These are phyloP conservation scores for Malacosoma neustria DNA, from an alignment of 2,888 invertebrate species.

Conservation along the genomic window DNA sequence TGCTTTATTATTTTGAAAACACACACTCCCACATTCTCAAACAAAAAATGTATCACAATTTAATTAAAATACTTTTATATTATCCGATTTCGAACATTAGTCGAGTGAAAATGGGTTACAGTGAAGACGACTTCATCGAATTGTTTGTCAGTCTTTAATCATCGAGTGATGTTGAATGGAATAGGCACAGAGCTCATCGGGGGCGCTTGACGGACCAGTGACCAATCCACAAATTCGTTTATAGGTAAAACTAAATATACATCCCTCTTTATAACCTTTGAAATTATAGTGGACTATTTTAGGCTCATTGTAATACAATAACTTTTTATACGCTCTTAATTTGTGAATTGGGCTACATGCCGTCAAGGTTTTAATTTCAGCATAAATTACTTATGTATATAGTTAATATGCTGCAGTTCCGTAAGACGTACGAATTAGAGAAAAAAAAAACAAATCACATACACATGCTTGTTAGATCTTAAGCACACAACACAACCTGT, in stretches of 20 bases:
- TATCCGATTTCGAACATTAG: slow-evolving; percentile 31
- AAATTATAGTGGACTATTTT: too few relatives aligned
- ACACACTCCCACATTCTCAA: slow-evolving; percentile 51
- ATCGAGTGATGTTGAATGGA: slow-evolving; percentile 37
- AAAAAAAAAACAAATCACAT: slow-evolving; percentile 50
- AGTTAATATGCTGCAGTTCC: too few relatives aligned
- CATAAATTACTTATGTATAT: slow-evolving; percentile 74
- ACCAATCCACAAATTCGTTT: too few relatives aligned
- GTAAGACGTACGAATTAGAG: slow-evolving; percentile 9
- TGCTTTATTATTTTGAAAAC: slow-evolving; percentile 56
- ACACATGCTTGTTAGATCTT: slow-evolving; percentile 70
- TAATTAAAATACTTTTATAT: slow-evolving; percentile 49
- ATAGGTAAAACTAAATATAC: too few relatives aligned
- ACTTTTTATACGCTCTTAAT: too few relatives aligned
- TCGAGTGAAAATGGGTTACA: slow-evolving; percentile 29
- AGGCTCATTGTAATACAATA: too few relatives aligned
- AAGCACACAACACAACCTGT: slow-evolving; percentile 72
- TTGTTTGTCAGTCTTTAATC: slow-evolving; percentile 51
- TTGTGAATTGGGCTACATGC: too few relatives aligned
- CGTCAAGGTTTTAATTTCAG: too few relatives aligned
- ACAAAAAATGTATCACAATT: slow-evolving; percentile 63
- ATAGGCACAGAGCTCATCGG: slow-evolving; percentile 38
- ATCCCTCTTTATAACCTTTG: too few relatives aligned
- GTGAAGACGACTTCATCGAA: slow-evolving; percentile 33
- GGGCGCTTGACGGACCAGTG: too few relatives aligned